These are phyloP conservation scores for Phortica variegata DNA, from an alignment of 1,140 invertebrate species.

Conservation along the genomic window DNA sequence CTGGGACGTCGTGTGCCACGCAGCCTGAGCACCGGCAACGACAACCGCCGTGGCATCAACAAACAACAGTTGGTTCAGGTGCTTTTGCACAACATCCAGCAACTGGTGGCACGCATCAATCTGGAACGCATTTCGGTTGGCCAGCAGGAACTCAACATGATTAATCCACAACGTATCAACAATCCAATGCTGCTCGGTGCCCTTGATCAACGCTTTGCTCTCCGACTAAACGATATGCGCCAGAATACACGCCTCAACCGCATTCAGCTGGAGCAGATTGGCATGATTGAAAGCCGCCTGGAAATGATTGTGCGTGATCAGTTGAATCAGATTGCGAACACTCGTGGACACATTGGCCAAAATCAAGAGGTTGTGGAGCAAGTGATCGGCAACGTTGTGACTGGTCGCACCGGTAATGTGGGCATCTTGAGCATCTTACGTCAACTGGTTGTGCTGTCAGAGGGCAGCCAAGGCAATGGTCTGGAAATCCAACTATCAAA, in stretches of 20 bases:
- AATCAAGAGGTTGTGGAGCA: no score
- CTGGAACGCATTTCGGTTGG: conserved; percentile 30
- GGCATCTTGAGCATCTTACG: conserved; percentile 31
- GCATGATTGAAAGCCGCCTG: conserved; percentile 10
- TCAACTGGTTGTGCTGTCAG: conserved; percentile 17
- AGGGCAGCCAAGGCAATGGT: conserved; percentile 18
- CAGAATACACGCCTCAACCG: conserved; percentile 23
- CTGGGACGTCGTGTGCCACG: conserved; percentile 1
- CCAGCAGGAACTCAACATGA: neutral
- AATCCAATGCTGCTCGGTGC: conserved; percentile 7
- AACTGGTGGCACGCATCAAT: conserved; percentile 39
- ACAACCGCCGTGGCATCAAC: neutral
- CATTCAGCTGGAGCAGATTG: conserved; percentile 20
- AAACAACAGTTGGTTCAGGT: neutral
- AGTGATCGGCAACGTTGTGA: conserved; percentile 23
- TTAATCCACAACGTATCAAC: conserved; percentile 9
- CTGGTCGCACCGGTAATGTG: conserved; percentile 28
- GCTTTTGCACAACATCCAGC: conserved; percentile 16
- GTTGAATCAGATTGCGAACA: no score
- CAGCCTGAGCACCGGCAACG: neutral
- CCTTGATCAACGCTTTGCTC: conserved; percentile 17
- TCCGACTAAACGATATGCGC: conserved; percentile 30
- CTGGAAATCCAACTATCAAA: conserved; percentile 58
- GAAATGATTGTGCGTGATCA: no score
- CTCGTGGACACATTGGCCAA: no score